These are phyloP conservation scores for Chiroxiphia lanceolata DNA, from an alignment of 2,797 vertebrate genomes.

Conservation along the genomic window DNA sequence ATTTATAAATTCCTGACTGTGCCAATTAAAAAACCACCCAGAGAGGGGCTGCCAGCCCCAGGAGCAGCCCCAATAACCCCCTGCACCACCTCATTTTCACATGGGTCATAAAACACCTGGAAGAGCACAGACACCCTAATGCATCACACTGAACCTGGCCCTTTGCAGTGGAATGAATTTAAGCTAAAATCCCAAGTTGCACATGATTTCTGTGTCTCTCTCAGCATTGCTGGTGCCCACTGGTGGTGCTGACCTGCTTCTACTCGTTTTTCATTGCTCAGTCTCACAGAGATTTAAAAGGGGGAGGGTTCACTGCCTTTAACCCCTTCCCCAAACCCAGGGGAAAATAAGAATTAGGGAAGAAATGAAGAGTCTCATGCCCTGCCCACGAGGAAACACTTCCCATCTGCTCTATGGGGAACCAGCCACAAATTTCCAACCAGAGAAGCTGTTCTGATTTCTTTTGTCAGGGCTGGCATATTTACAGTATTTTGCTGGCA, in stretches of 20 bases:
- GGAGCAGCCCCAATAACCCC: neutral
- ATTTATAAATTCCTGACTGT: accelerated
- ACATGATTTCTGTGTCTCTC: neutral
- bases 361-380: neutral
- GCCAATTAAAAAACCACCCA: neutral
- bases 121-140: accelerated
- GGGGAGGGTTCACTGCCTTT: neutral
- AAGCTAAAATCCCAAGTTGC: neutral
- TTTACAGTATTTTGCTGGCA: neutral
- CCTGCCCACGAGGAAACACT: neutral
- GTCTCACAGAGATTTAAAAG: neutral
- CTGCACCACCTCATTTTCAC: neutral
- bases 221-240: neutral
- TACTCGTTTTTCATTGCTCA: neutral
- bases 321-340: neutral
- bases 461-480: neutral
- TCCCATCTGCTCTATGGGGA: neutral
- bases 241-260: neutral
- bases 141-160: neutral
- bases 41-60: neutral
- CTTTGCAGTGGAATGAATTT: neutral
- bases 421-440: neutral
- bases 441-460: neutral
- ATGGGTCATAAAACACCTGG: neutral
- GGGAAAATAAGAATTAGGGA: neutral